Evolutionary conservation across 2,888 invertebrate genomes (phyloP), one percentile per base, ranked within the genome.

Genomic region (Dichetophora obliterata): DNA sequence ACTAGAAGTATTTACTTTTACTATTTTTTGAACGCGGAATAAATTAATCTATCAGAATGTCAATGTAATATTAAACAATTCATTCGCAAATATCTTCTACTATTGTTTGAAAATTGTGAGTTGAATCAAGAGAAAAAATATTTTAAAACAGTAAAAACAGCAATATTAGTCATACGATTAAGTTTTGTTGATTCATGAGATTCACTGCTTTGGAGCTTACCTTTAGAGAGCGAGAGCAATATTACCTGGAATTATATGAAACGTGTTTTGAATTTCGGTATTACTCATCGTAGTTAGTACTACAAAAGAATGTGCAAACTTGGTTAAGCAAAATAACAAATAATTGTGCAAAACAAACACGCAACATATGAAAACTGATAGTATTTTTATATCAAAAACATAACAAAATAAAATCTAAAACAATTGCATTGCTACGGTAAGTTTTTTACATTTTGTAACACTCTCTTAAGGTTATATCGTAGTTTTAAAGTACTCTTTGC

Each of bases 1-100:
- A 73, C 78, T 50, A 77, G 71, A 75, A 80, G 77, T 75, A 59
- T 82, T 54, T 80, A 79, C 48, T 72, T 79, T 61, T 73, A 70
- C 73, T 75, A 69, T 27, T 24, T 48, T 22, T 9, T 37, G 3
- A 48, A 48, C 16, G 48, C 5, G 43, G 14, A 68, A 31, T 19
- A 63, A 31, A n/a, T 37, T 24, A 75, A 24, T 14, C 6, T 4
- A 63, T 11, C 22, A 34, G 54, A 54, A 6, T 19, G 8, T 54
- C 6, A 22, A 54, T n/a, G 19, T n/a, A 3, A 2, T n/a, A 54
- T 22, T 11, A 11, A 63, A 9, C 27, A 63, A 5, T 34, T 31
- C n/a, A 63, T 34, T 31, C 24, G 34, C 27, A 63, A 63, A 34
- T 31, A 16, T 31, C 37, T 37, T 1, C n/a, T n/a, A n/a, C n/a